These are phyloP conservation scores for Ostrea edulis DNA, from an alignment of 1,140 invertebrate genomes.

Conservation along the genomic window DNA sequence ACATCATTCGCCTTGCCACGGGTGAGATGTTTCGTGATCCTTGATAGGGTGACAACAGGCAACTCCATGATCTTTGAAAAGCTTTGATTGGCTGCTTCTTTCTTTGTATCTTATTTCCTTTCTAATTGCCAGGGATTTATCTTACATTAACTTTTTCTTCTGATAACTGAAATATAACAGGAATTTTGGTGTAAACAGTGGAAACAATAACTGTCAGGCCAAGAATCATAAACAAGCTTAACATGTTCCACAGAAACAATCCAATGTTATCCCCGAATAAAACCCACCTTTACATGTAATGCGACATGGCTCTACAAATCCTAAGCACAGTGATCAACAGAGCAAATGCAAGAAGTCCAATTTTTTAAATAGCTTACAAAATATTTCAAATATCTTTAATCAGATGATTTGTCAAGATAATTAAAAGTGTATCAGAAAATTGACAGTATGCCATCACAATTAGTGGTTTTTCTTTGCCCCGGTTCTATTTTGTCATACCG, in stretches of 20 bases:
- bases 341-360: background rate
- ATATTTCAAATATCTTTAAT: conserved; percentile 36
- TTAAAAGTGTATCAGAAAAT: conserved; percentile 33
- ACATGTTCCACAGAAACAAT: conserved; percentile 34
- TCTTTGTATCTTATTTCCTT: background rate
- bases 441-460: conserved; percentile 26
- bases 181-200: conserved; percentile 30
- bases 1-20: background rate
- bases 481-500: background rate
- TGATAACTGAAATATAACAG: conserved; percentile 29
- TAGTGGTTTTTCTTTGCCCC: background rate
- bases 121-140: background rate
- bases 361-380: conserved; percentile 30
- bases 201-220: conserved; percentile 7
- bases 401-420: conserved; percentile 37
- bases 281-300: background rate
- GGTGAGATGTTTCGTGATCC: conserved; percentile 30
- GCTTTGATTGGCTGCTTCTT: background rate
- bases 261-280: background rate
- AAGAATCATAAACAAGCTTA: background rate
- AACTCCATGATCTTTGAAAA: conserved; percentile 7
- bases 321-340: background rate
- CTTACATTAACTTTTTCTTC: conserved; percentile 15
- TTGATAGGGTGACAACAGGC: conserved; percentile 32
- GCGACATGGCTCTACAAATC: background rate